Base-by-base conservation (phyloP, 2,113 vertebrate species). In the Xenopus laevis region DNA sequence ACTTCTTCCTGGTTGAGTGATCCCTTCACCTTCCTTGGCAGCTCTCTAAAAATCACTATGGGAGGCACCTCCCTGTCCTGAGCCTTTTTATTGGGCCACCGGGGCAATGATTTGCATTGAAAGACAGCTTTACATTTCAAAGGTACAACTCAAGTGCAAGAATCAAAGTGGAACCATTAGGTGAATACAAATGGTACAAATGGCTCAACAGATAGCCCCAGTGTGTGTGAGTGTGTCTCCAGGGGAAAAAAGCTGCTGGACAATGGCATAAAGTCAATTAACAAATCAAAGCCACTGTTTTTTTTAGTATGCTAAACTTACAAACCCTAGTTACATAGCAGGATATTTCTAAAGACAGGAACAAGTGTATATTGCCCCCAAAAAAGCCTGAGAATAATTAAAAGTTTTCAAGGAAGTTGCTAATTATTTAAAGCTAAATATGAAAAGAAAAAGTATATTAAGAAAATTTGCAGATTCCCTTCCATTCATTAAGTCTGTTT, bases 121-220 rank as follows among this genome's bases (percentile, higher is more conserved):
- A 86, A 83, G 89, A 86, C 87, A 87, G 89, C 85, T 84, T 91
- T 93, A 92, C 92, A 93, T 91, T 93, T 94, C 93, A 95, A 94
- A 96, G 91, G 79, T 46, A 46, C 79, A 79, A 53, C 69, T 80
- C 79, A 62, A 57, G 86, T 86, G 79, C 79, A 83, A 84, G 88
- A 90, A 88, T 92, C 91, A 91, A 91, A 86, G 86, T 77, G 82
- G 85, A 80, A 81, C 76, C 81, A 78, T 85, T 71, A 85, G 82
- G 77, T 64, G 84, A 88, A 86, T 84, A 87, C 88, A 85, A 87
- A 80, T 81, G 83, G 85, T 84, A 86, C 89, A 89, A 89, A 91
- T 86, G 85, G 84, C 84, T 72, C 55, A n/a, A 78, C 78, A 0
- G 0, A 9, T 4, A 78, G 78, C 59, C 78, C 71, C 33, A 66